Conservation (phyloP, 2,888 invertebrate species). For the Elegia similella region DNA sequence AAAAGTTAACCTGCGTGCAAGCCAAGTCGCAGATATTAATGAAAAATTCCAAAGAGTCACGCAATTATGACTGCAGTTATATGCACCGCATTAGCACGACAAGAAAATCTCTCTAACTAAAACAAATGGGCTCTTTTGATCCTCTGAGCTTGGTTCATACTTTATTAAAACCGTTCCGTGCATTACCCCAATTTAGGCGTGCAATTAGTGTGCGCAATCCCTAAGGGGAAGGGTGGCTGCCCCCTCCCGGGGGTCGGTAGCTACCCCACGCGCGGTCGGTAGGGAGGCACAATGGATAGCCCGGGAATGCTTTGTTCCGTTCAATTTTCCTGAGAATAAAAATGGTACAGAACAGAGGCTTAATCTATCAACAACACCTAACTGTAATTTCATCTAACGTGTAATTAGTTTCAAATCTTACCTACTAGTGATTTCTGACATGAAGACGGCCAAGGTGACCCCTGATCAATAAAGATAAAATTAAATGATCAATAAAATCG, state of each 20-base stretch:
- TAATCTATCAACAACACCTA: too few species aligned
- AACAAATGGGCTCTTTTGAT: slow-evolving; percentile 71
- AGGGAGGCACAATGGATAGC: slow-evolving; percentile 49
- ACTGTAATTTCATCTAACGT: too few species aligned
- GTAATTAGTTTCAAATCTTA: too few species aligned
- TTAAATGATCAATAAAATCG: too few species aligned
- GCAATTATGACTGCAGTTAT: background rate
- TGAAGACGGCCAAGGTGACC: too few species aligned
- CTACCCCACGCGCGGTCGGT: slow-evolving; percentile 8
- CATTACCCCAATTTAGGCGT: slow-evolving; percentile 76
- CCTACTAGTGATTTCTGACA: too few species aligned
- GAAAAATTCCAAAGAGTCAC: background rate
- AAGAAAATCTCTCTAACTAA: slow-evolving; percentile 64
- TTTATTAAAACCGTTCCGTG: slow-evolving; percentile 75
- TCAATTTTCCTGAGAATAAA: slow-evolving; percentile 36
- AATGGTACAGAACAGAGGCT: background rate
- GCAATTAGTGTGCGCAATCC: slow-evolving; percentile 71
- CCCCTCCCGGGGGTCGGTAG: slow-evolving; percentile 33
- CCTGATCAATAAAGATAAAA: too few species aligned
- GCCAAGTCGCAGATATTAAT: too few species aligned
- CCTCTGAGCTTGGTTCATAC: slow-evolving; percentile 49
- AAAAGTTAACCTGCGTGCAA: too few species aligned
- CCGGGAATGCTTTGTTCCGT: slow-evolving; percentile 61
- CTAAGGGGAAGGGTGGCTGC: slow-evolving; percentile 37
- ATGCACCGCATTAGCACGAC: slow-evolving; percentile 43